Evolutionary conservation across 2,888 invertebrate genomes (phyloP).

Genomic region (Leucania comma): DNA sequence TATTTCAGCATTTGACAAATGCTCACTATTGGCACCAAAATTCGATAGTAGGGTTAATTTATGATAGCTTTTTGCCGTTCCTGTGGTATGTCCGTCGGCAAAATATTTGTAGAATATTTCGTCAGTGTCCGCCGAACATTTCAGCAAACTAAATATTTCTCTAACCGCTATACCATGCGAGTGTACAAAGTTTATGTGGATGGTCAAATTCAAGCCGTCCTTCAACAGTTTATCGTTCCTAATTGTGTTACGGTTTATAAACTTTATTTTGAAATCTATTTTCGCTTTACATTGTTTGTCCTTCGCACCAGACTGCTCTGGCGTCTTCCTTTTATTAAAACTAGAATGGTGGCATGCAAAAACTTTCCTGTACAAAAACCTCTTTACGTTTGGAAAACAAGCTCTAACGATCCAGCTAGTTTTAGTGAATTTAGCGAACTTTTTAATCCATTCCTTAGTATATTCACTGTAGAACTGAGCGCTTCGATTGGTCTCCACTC

Average conservation of each 20-base stretch:
- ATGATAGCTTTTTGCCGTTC: conserved; percentile 57
- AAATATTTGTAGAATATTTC: conserved; percentile 45
- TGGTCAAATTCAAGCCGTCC: conserved; percentile 66
- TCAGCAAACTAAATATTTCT: conserved; percentile 56
- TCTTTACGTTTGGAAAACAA: conserved; percentile 62
- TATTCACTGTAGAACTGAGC: conserved; percentile 62
- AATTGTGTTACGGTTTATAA: conserved; percentile 65
- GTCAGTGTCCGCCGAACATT: conserved; percentile 63
- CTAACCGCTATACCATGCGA: conserved; percentile 62
- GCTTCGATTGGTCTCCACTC: conserved; percentile 54
- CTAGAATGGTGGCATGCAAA: conserved; percentile 67
- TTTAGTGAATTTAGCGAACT: conserved; percentile 71
- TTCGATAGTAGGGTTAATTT: conserved; percentile 45
- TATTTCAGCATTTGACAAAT: conserved; percentile 38
- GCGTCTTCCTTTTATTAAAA: conserved; percentile 60
- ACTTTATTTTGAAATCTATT: conserved; percentile 71
- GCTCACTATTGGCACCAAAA: conserved; percentile 7
- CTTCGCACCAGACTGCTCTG: conserved; percentile 25
- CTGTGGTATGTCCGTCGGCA: conserved; percentile 33
- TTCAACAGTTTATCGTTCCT: conserved; percentile 67
- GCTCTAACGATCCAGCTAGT: conserved; percentile 66
- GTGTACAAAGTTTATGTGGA: conserved; percentile 65
- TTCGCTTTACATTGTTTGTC: conserved; percentile 68
- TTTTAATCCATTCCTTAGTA: conserved; percentile 65
- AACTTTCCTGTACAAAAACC: conserved; percentile 67